phyloP scores from a whole-genome alignment of 2,888 invertebrate species.

The Cerastis rubricosa region DNA sequence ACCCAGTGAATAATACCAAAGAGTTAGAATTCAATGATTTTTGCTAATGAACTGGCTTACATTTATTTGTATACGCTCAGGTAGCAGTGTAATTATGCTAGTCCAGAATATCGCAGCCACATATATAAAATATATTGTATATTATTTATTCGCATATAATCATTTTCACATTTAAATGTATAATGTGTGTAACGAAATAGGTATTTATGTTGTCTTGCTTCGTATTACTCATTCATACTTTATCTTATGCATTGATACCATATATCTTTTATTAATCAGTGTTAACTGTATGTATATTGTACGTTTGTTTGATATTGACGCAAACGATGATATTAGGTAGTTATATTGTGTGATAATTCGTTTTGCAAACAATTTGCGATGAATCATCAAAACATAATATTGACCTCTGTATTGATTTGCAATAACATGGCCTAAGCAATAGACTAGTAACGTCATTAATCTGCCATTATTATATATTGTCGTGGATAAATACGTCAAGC shows the following conservation, averaged over 20 bases:
- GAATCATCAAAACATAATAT: slow-evolving; percentile 67
- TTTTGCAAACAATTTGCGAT: slow-evolving; percentile 64
- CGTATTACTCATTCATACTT: slow-evolving; percentile 76
- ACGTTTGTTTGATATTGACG: slow-evolving; percentile 73
- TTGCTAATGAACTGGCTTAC: slow-evolving; percentile 76
- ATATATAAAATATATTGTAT: slow-evolving; percentile 77
- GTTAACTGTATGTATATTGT: slow-evolving; percentile 68
- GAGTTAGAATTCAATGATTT: slow-evolving; percentile 78
- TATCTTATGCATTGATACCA: slow-evolving; percentile 73
- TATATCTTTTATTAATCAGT: slow-evolving; percentile 75
- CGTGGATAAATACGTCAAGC: slow-evolving; percentile 43
- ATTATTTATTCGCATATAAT: slow-evolving; percentile 84
- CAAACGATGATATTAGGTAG: slow-evolving; percentile 73
- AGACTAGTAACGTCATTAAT: slow-evolving; percentile 44
- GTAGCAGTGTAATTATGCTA: slow-evolving; percentile 83
- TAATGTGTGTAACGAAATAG: slow-evolving; percentile 72
- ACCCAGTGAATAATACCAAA: slow-evolving; percentile 88
- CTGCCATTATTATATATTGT: slow-evolving; percentile 29
- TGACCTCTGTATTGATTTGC: slow-evolving; percentile 71
- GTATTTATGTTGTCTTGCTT: slow-evolving; percentile 74
- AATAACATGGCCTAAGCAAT: slow-evolving; percentile 74
- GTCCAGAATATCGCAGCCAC: slow-evolving; percentile 85
- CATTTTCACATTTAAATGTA: slow-evolving; percentile 70
- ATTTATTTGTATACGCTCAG: slow-evolving; percentile 75
- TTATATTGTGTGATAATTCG: slow-evolving; percentile 68